Conservation (phyloP, 2,888 invertebrate genomes). For the Drosophila anomalata region DNA sequence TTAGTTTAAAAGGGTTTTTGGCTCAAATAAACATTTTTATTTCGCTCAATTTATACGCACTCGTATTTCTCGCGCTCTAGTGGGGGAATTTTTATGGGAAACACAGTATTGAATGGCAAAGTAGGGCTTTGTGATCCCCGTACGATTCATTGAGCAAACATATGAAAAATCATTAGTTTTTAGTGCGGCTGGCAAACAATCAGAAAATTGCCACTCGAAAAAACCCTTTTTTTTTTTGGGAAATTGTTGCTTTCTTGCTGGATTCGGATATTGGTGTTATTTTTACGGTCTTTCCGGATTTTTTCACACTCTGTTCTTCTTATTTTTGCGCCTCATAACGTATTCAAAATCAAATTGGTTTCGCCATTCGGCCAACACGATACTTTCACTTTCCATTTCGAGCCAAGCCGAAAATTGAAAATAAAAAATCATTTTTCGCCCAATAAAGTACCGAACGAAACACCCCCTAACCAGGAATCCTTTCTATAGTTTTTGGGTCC, state of each 20-base stretch:
- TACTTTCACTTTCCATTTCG: conserved; percentile 70
- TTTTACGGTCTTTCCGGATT: conserved; percentile 66
- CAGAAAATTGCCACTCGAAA: conserved; percentile 74
- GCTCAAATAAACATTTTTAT: conserved; percentile 22
- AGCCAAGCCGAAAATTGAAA: conserved; percentile 63
- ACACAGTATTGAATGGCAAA: not conserved
- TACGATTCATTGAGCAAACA: conserved; percentile 74
- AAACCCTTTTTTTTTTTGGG: conserved; percentile 48
- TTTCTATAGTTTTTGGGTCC: conserved; percentile 25
- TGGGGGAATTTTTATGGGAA: conserved; percentile 3
- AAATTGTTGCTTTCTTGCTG: conserved; percentile 53
- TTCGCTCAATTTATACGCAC: conserved; percentile 37
- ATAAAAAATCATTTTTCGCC: conserved; percentile 81
- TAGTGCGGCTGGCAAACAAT: conserved; percentile 77
- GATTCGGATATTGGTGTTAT: conserved; percentile 29
- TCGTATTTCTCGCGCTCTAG: conserved; percentile 32
- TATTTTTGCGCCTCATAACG: conserved; percentile 78
- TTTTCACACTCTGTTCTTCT: conserved; percentile 65
- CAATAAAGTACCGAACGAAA: conserved; percentile 75
- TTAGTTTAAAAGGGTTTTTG: conserved; percentile 31
- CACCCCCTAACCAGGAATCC: conserved; percentile 18
- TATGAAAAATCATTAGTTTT: conserved; percentile 80
- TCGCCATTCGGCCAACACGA: conserved; percentile 61
- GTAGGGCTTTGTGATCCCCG: conserved; percentile 16
- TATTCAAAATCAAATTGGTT: conserved; percentile 78